A percentile compares a stretch with the other conserved stretches of the same genome.
phyloP scores from a whole-genome alignment of 2,797 vertebrate species.

The Enteromius viviparus region DNA sequence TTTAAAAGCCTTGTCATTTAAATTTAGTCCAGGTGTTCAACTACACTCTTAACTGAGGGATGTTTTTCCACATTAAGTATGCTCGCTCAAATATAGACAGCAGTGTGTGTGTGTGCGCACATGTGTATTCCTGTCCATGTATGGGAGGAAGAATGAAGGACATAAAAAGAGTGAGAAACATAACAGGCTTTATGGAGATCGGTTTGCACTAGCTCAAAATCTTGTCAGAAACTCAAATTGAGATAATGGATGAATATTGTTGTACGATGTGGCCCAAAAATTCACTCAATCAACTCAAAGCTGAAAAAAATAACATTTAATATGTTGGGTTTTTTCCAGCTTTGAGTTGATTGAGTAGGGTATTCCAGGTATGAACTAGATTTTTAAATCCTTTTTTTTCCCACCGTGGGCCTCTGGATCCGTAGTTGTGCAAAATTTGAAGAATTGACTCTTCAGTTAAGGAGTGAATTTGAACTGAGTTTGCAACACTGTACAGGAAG shows the following conservation, averaged over 20 bases:
- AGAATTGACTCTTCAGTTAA: no score
- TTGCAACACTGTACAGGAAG: no score
- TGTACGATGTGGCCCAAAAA: background rate
- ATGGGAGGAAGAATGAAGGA: conserved; percentile 6
- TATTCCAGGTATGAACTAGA: no score
- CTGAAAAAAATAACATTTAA: no score
- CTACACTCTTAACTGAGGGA: background rate
- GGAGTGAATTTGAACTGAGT: no score
- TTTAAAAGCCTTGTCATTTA: background rate
- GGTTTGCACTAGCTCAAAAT: background rate
- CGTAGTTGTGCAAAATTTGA: no score
- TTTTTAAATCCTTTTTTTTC: no score
- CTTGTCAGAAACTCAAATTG: background rate
- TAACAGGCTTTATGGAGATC: background rate
- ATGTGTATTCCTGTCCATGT: background rate
- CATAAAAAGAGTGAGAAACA: background rate
- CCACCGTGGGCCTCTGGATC: no score
- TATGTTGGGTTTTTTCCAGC: no score
- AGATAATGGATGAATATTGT: background rate
- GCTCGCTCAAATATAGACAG: background rate
- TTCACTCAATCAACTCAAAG: no score
- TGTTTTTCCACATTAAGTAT: conserved; percentile 47
- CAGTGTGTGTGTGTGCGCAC: background rate
- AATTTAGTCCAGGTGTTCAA: background rate
- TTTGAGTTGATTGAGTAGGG: no score